Percentiles rank a stretch among this genome's conserved stretches.
phyloP scores from a whole-genome alignment of 2,113 vertebrate species.

The Macrotus californicus region DNA sequence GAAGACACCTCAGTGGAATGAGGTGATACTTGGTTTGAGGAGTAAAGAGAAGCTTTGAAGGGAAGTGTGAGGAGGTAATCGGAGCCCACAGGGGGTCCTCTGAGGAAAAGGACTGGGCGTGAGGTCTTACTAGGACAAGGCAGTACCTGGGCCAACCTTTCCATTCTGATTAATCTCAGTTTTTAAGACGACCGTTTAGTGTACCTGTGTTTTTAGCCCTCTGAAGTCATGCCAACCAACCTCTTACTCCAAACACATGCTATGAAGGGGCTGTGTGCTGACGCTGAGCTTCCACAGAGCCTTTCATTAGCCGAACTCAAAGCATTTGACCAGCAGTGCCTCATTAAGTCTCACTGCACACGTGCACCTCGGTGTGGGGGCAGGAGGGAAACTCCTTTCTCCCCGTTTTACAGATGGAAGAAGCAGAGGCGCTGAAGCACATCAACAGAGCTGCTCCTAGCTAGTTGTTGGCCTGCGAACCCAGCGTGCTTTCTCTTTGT shows the following conservation, averaged over 20 bases:
- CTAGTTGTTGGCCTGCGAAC: neutral
- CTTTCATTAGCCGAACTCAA: neutral
- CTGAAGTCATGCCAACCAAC: slow-evolving; percentile 17
- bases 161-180: neutral
- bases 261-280: neutral
- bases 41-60: neutral
- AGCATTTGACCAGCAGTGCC: neutral
- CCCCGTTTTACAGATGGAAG: neutral
- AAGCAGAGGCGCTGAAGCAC: neutral
- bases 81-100: neutral
- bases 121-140: neutral
- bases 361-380: neutral
- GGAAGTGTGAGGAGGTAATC: neutral
- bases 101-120: neutral
- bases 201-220: neutral
- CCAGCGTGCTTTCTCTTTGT: neutral
- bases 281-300: neutral
- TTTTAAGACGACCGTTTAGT: neutral
- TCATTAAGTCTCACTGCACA: neutral
- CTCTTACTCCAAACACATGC: neutral
- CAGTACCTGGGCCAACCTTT: neutral
- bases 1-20: neutral
- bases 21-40: neutral
- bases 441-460: neutral
- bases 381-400: neutral